Evolutionary conservation across 2,888 invertebrate genomes (phyloP).

Genomic region (Heteropelma amictum): DNA sequence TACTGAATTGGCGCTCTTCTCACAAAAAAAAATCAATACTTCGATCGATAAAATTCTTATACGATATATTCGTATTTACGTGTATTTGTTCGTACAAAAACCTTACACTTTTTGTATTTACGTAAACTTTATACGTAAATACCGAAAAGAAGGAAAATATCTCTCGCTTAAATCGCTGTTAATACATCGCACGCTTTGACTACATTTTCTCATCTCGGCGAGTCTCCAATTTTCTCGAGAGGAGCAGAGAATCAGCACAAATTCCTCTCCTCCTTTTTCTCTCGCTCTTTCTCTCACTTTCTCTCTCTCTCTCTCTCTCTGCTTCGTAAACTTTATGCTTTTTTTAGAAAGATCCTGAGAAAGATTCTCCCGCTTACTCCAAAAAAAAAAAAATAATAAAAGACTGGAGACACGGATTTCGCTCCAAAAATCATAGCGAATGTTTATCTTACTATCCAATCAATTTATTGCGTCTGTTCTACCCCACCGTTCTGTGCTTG

Average conservation of each 20-base stretch:
- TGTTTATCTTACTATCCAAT: constrained; percentile 33
- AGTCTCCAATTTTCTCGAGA: background rate
- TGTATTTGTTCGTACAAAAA: too few relatives aligned
- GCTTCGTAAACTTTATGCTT: constrained; percentile 18
- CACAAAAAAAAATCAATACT: constrained; percentile 10
- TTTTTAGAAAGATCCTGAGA: constrained; percentile 2
- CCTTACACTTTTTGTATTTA: constrained; percentile 1
- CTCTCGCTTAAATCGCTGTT: constrained; percentile 39
- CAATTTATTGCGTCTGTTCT: constrained; percentile 14
- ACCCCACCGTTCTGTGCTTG: constrained; percentile 16
- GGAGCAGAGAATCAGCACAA: constrained; percentile 1
- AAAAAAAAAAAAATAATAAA: too few relatives aligned
- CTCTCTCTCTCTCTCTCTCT: background rate
- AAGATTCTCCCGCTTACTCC: constrained; percentile 8
- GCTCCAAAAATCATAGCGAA: constrained; percentile 35
- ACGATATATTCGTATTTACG: too few relatives aligned
- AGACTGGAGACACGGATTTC: constrained; percentile 21
- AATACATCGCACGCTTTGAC: constrained; percentile 46
- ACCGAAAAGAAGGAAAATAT: background rate
- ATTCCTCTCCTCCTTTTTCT: background rate
- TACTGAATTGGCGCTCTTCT: background rate
- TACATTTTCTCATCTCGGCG: constrained; percentile 32
- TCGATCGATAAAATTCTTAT: constrained; percentile 19
- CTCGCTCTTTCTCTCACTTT: background rate
- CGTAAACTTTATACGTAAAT: background rate